Conservation (phyloP, 2,888 invertebrate genomes). For the Leptodirus hochenwartii region DNA sequence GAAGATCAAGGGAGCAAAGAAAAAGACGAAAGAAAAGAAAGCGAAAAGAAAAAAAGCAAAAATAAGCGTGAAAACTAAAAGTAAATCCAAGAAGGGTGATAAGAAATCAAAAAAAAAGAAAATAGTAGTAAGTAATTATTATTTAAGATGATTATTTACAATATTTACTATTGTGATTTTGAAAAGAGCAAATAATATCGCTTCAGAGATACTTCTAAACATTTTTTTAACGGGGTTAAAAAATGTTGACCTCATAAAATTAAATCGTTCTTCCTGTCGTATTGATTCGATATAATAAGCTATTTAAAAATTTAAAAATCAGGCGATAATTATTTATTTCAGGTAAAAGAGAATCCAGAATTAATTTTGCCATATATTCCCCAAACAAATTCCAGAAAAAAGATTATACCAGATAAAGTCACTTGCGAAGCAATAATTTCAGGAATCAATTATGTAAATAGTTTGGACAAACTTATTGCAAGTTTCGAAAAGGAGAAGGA, state of each 20-base stretch:
- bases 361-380: conserved; percentile 7
- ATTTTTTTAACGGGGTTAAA: too few species aligned
- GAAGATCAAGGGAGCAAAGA: conserved; percentile 6
- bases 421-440: conserved; percentile 5
- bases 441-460: conserved; percentile 5
- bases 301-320: too few species aligned
- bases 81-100: conserved; percentile 2
- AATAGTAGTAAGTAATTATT: too few species aligned
- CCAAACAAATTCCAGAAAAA: conserved; percentile 6
- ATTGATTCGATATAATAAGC: too few species aligned
- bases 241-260: too few species aligned
- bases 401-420: conserved; percentile 4
- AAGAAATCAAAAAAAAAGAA: conserved; percentile 7
- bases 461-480: conserved; percentile 6
- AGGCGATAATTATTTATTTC: too few species aligned
- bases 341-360: too few species aligned
- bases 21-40: background rate
- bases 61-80: conserved; percentile 4
- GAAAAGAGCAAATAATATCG: too few species aligned
- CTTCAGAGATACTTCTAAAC: too few species aligned
- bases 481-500: conserved; percentile 5
- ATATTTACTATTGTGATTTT: too few species aligned
- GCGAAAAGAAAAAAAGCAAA: conserved; percentile 6
- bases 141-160: too few species aligned
- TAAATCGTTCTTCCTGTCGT: too few species aligned